phyloP scores from a whole-genome alignment of 2,888 invertebrate species.

The Argyresthia goedartella region DNA sequence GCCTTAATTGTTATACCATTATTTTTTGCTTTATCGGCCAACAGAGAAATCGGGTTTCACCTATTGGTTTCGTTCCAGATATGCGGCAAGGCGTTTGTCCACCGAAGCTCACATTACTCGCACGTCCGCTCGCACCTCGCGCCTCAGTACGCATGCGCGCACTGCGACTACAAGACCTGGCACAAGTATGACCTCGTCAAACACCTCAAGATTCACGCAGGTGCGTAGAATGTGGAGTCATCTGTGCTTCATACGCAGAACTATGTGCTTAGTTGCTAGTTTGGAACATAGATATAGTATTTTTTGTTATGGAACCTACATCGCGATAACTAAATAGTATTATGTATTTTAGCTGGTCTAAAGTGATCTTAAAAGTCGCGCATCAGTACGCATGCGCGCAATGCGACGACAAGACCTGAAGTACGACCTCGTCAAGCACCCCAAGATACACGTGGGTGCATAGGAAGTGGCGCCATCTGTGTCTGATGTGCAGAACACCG shows the following conservation, averaged over 20 bases:
- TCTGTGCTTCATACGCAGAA: too few species aligned
- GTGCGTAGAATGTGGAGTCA: constrained; percentile 14
- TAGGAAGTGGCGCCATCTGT: not conserved
- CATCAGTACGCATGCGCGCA: constrained; percentile 26
- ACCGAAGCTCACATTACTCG: constrained; percentile 25
- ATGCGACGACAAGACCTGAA: constrained; percentile 40
- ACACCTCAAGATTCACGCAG: constrained; percentile 37
- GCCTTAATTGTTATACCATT: too few species aligned
- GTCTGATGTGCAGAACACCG: too few species aligned
- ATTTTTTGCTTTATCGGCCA: too few species aligned
- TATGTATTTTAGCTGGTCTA: too few species aligned
- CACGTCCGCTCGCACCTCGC: constrained; percentile 34
- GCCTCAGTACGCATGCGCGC: constrained; percentile 25
- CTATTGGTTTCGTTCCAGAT: constrained; percentile 21
- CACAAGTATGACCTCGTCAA: constrained; percentile 36
- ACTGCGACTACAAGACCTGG: constrained; percentile 36
- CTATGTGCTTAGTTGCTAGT: too few species aligned
- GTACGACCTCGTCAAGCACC: constrained; percentile 37
- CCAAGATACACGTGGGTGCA: constrained; percentile 35
- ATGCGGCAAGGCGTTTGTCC: constrained; percentile 34
- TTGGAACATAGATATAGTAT: too few species aligned
- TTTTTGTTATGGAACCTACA: too few species aligned
- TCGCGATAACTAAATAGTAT: too few species aligned
- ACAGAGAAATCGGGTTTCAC: too few species aligned
- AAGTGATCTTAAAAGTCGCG: too few species aligned